These are phyloP conservation scores for Canis aureus DNA, from an alignment of 2,113 vertebrate genomes.

Conservation along the genomic window DNA sequence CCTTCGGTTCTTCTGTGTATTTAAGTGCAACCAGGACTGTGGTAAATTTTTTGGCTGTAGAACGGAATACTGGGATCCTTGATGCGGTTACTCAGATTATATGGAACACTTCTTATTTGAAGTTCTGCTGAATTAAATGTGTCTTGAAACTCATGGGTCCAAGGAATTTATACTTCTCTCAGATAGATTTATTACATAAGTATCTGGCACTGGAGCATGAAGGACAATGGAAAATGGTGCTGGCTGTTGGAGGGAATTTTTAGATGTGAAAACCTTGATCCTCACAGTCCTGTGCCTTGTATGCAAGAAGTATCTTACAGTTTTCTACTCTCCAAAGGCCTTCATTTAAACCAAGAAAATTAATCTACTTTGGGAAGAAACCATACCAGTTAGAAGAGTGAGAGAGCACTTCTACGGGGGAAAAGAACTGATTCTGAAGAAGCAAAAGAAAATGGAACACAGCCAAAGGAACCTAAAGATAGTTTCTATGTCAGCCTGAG, in stretches of 20 bases:
- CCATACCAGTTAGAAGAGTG: not conserved
- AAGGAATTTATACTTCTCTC: conserved; percentile 44
- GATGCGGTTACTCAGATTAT: conserved; percentile 42
- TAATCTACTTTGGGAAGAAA: conserved; percentile 39
- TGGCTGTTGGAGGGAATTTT: conserved; percentile 33
- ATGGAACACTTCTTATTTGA: not conserved
- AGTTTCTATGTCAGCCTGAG: not conserved
- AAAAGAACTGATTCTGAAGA: not conserved
- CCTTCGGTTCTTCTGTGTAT: not conserved
- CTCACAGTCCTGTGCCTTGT: not conserved
- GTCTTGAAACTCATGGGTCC: conserved; percentile 56
- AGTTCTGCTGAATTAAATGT: conserved; percentile 56
- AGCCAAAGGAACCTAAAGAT: not conserved
- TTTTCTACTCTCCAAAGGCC: not conserved
- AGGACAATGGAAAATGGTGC: not conserved
- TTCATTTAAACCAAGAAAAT: conserved; percentile 52
- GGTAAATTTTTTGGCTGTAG: conserved; percentile 16
- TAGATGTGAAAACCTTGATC: not conserved
- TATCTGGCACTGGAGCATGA: conserved; percentile 48
- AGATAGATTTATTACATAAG: conserved; percentile 48
- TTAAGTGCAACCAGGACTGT: conserved; percentile 60
- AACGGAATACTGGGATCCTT: conserved; percentile 16
- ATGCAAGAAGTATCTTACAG: not conserved
- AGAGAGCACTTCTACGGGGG: not conserved
- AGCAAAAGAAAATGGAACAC: not conserved